Percentiles rank a stretch among this genome's conserved stretches.
phyloP scores from a whole-genome alignment of 2,113 vertebrate species.

The Lota lota region DNA sequence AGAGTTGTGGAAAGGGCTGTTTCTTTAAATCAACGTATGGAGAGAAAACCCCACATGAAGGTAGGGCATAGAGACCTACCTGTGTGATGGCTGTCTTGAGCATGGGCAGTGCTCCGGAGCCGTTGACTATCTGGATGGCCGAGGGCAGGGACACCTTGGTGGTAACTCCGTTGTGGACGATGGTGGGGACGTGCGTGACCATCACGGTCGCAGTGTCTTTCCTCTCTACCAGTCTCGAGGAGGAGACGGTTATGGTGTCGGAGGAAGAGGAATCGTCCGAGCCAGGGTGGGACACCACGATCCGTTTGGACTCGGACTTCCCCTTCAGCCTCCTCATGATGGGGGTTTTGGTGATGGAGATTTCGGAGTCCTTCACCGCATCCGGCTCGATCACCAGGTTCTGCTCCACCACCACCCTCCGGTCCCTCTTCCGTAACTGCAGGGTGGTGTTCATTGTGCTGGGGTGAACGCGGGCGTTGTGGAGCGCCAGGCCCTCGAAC shows the following conservation, averaged over 20 bases:
- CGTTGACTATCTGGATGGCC: constrained; percentile 80
- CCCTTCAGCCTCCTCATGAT: constrained; percentile 97
- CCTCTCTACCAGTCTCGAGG: constrained; percentile 56
- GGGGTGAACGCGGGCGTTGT: constrained; percentile 83
- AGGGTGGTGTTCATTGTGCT: constrained; percentile 76
- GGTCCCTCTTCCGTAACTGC: constrained; percentile 81
- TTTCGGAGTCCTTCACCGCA: constrained; percentile 76
- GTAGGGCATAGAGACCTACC: constrained; percentile 26
- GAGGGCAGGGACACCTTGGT: constrained; percentile 73
- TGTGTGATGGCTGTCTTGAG: constrained; percentile 89
- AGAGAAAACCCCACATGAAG: not conserved
- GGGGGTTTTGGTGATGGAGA: constrained; percentile 94
- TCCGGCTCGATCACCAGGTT: constrained; percentile 58
- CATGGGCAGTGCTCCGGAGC: constrained; percentile 78
- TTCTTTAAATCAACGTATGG: not conserved
- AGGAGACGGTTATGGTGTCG: constrained; percentile 26
- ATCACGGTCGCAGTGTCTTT: constrained; percentile 67
- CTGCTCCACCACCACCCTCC: constrained; percentile 82
- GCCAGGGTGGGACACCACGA: constrained; percentile 74
- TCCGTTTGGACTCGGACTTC: constrained; percentile 90
- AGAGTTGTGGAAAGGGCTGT: constrained; percentile 34
- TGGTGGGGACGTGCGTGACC: constrained; percentile 75
- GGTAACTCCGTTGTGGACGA: constrained; percentile 75
- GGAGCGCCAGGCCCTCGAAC: constrained; percentile 87
- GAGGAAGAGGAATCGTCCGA: constrained; percentile 72